Evolutionary conservation across 2,113 vertebrate species (phyloP).

Genomic region (Pelecanoides urinatrix): DNA sequence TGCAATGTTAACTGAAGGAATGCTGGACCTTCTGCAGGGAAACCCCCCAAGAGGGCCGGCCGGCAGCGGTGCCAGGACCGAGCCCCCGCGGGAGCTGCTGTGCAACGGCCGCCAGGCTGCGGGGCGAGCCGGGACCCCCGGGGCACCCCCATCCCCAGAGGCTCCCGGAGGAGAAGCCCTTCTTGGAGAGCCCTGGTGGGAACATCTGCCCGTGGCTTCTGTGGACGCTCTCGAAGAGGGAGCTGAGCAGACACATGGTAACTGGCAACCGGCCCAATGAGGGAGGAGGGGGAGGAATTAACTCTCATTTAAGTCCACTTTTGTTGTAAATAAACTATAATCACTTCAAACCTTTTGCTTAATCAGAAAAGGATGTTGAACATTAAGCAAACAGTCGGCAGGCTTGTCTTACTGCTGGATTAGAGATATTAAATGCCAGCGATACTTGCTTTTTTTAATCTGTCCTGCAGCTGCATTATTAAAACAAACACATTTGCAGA

Average conservation of each 20-base stretch:
- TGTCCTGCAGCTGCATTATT: slow-evolving; percentile 60
- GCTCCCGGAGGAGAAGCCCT: neutral
- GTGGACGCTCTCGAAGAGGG: slow-evolving; percentile 9
- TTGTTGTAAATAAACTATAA: slow-evolving; percentile 74
- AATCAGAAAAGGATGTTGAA: slow-evolving; percentile 68
- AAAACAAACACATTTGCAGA: slow-evolving; percentile 65
- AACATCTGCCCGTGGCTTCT: slow-evolving; percentile 30
- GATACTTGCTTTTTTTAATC: slow-evolving; percentile 34
- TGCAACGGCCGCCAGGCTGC: rapidly evolving
- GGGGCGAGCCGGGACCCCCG: neutral
- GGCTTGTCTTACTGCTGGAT: slow-evolving; percentile 52
- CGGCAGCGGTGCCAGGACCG: neutral
- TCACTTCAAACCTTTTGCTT: slow-evolving; percentile 71
- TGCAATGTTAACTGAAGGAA: neutral
- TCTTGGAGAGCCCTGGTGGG: neutral
- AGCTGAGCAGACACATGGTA: slow-evolving; percentile 38
- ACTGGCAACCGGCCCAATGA: slow-evolving; percentile 10
- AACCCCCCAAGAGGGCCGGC: neutral
- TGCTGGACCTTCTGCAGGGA: neutral
- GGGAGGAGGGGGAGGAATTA: slow-evolving; percentile 61
- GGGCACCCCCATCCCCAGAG: neutral
- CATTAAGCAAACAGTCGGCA: slow-evolving; percentile 55
- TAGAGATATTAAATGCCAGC: slow-evolving; percentile 50
- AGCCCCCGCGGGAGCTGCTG: rapidly evolving
- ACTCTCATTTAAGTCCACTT: slow-evolving; percentile 67